A percentile compares a stretch with the other conserved stretches of the same genome.
phyloP scores from a whole-genome alignment of 2,888 invertebrate genomes.

The Stenolophus ochropezus region DNA sequence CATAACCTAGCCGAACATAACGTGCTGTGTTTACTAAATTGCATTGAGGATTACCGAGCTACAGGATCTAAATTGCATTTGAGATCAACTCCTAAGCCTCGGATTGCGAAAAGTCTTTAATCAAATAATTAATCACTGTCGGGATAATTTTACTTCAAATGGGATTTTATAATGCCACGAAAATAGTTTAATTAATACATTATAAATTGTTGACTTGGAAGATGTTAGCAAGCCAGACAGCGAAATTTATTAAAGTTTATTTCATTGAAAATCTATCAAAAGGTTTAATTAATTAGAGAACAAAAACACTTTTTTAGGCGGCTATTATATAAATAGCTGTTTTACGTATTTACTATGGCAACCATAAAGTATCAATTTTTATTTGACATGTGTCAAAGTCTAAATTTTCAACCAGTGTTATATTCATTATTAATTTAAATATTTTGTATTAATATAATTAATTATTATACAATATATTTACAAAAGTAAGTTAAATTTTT shows the following conservation, averaged over 20 bases:
- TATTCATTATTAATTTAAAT: too few relatives aligned
- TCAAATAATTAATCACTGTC: conserved; percentile 44
- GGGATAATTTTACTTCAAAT: background rate
- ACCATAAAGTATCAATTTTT: too few relatives aligned
- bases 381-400: too few relatives aligned
- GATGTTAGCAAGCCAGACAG: background rate
- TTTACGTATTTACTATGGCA: too few relatives aligned
- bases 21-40: conserved; percentile 38
- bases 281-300: too few relatives aligned
- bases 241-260: background rate
- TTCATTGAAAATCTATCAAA: too few relatives aligned
- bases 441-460: too few relatives aligned
- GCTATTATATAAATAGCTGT: too few relatives aligned
- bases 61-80: conserved; percentile 33
- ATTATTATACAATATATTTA: too few relatives aligned
- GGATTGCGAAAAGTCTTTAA: conserved; percentile 29
- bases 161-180: background rate
- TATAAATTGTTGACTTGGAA: background rate
- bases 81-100: background rate
- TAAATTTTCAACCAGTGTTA: too few relatives aligned
- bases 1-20: conserved; percentile 11
- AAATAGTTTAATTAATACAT: background rate
- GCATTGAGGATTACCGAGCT: conserved; percentile 29
- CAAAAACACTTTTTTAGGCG: too few relatives aligned
- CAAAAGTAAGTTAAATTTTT: too few relatives aligned